phyloP scores from a whole-genome alignment of 2,113 vertebrate species.

The Psittacara wagleri region DNA sequence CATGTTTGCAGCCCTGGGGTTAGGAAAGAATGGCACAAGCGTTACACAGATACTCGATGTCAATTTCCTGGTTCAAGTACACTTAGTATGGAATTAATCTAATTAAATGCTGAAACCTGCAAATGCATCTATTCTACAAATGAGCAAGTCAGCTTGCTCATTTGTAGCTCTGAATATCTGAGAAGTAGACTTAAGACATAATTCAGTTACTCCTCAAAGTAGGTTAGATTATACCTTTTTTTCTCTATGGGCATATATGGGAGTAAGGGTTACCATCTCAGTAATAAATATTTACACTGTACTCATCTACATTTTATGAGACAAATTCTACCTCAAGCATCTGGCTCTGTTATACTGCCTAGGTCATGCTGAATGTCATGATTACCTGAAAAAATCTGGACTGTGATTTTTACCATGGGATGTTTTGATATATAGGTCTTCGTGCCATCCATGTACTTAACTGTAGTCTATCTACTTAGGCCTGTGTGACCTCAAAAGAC shows the following conservation, averaged over 20 bases:
- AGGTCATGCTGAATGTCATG: background rate
- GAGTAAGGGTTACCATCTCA: background rate
- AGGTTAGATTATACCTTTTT: background rate
- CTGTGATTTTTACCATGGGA: background rate
- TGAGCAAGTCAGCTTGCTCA: background rate
- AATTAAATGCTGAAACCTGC: background rate
- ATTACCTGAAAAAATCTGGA: background rate
- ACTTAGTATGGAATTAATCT: background rate
- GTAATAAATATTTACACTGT: background rate
- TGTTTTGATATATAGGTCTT: background rate
- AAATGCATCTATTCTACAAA: background rate
- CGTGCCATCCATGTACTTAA: background rate
- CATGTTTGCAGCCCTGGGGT: background rate
- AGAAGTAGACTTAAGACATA: background rate
- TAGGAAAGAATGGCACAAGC: background rate
- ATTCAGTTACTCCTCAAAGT: background rate
- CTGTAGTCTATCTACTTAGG: background rate
- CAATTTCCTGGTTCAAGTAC: background rate
- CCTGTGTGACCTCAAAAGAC: background rate
- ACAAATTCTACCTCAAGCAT: background rate
- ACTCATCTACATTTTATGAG: background rate
- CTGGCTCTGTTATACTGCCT: background rate
- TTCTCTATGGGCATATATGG: background rate
- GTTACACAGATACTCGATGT: background rate
- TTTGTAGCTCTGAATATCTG: background rate